A percentile compares a stretch with the other conserved stretches of the same genome.
phyloP scores from a whole-genome alignment of 2,888 invertebrate species.

The Tanaodytes sp. region DNA sequence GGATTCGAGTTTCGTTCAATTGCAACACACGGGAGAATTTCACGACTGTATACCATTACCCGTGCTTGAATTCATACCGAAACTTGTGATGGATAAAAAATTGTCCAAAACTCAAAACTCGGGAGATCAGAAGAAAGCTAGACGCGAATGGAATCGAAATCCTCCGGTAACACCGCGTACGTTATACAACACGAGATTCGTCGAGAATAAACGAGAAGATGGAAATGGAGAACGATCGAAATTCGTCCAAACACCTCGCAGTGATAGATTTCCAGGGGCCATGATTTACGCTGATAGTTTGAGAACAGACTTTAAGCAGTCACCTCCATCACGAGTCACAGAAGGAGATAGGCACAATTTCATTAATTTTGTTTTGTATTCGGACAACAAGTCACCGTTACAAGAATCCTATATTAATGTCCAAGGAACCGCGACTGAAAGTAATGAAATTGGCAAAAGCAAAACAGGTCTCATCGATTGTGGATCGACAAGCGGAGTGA shows the following conservation, averaged over 20 bases:
- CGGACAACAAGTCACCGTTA: conserved; percentile 56
- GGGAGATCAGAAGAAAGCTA: conserved; percentile 18
- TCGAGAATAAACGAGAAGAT: neutral
- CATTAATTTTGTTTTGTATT: conserved; percentile 56
- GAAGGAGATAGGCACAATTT: conserved; percentile 38
- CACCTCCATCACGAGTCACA: neutral
- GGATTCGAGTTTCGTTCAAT: conserved; percentile 24
- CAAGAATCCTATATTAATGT: conserved; percentile 64
- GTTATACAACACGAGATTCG: conserved; percentile 10
- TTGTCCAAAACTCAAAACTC: conserved; percentile 1
- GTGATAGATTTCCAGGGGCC: conserved; percentile 36
- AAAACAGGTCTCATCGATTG: conserved; percentile 52
- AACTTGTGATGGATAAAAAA: neutral
- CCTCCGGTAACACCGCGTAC: conserved; percentile 29
- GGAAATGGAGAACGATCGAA: neutral
- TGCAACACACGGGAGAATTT: conserved; percentile 71
- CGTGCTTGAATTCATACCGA: conserved; percentile 51
- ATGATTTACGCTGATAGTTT: conserved; percentile 42
- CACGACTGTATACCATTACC: conserved; percentile 70
- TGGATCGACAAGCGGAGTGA: conserved; percentile 57
- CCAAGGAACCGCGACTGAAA: conserved; percentile 52
- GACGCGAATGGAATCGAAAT: conserved; percentile 36
- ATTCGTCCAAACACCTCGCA: neutral
- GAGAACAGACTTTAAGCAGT: conserved; percentile 23
- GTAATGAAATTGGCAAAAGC: conserved; percentile 14